Evolutionary conservation across 1,140 invertebrate species (phyloP).

Genomic region (Mizuhopecten yessoensis): DNA sequence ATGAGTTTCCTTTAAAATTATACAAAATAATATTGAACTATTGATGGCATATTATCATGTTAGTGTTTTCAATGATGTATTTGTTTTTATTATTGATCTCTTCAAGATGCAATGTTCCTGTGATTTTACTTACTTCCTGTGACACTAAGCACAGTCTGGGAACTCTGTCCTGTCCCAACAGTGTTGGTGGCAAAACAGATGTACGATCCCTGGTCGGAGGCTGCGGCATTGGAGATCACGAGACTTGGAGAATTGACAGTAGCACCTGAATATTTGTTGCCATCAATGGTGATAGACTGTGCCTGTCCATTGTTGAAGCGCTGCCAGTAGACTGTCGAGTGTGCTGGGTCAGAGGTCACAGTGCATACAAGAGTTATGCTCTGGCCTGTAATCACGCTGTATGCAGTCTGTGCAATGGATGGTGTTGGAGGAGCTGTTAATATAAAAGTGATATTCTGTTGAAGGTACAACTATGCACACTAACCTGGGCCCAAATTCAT

Average conservation of each 20-base stretch:
- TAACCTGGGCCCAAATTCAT: no score
- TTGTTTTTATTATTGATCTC: no score
- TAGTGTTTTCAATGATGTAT: no score
- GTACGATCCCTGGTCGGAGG: conserved; percentile 50
- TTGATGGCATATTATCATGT: no score
- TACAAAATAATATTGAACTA: no score
- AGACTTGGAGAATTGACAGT: conserved; percentile 39
- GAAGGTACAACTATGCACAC: no score
- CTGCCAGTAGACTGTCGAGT: conserved; percentile 47
- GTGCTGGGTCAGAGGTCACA: conserved; percentile 43
- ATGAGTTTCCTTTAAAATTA: no score
- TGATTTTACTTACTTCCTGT: conserved; percentile 51
- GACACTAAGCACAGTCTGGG: conserved; percentile 43
- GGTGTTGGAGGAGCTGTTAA: conserved; percentile 44
- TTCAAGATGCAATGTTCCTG: no score
- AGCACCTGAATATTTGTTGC: conserved; percentile 23
- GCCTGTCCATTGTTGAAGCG: conserved; percentile 2
- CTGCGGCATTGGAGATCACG: neutral
- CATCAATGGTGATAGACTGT: neutral
- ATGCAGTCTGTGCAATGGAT: conserved; percentile 42
- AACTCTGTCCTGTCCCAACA: conserved; percentile 55
- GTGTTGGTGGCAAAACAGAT: conserved; percentile 53
- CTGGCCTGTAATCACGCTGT: conserved; percentile 53
- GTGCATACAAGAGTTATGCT: conserved; percentile 52
- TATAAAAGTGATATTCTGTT: no score